Conservation (phyloP, 2,888 invertebrate species). For the Hedychridium roseum region DNA sequence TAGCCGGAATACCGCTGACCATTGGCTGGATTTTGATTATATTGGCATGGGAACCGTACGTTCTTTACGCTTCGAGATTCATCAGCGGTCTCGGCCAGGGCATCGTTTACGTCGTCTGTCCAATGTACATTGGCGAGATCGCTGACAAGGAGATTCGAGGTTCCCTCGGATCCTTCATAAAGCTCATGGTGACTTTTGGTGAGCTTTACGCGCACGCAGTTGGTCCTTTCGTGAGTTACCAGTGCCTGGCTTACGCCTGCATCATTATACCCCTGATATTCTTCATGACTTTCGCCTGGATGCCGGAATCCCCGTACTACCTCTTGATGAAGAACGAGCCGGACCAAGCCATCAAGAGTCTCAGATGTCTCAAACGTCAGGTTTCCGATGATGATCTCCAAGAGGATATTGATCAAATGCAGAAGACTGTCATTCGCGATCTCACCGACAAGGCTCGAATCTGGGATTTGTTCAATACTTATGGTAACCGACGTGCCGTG, state of each 20-base stretch:
- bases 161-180: slow-evolving; percentile 54
- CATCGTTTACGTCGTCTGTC: slow-evolving; percentile 70
- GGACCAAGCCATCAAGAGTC: slow-evolving; percentile 64
- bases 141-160: slow-evolving; percentile 71
- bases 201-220: slow-evolving; percentile 58
- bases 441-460: slow-evolving; percentile 67
- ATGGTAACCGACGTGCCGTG: slow-evolving; percentile 65
- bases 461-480: slow-evolving; percentile 66
- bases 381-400: slow-evolving; percentile 65
- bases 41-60: slow-evolving; percentile 67
- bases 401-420: slow-evolving; percentile 60
- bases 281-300: slow-evolving; percentile 66
- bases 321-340: slow-evolving; percentile 67
- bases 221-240: slow-evolving; percentile 62
- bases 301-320: slow-evolving; percentile 72
- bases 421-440: slow-evolving; percentile 65
- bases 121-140: slow-evolving; percentile 73
- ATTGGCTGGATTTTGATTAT: slow-evolving; percentile 71
- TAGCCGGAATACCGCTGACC: slow-evolving; percentile 68
- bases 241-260: slow-evolving; percentile 59
- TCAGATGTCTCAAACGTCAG: slow-evolving; percentile 64
- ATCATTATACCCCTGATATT: slow-evolving; percentile 65
- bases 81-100: slow-evolving; percentile 73
- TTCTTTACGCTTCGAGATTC: slow-evolving; percentile 69
- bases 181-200: slow-evolving; percentile 59